Evolutionary conservation across 2,888 invertebrate genomes (phyloP).

Genomic region (Pherbina coryleti): DNA sequence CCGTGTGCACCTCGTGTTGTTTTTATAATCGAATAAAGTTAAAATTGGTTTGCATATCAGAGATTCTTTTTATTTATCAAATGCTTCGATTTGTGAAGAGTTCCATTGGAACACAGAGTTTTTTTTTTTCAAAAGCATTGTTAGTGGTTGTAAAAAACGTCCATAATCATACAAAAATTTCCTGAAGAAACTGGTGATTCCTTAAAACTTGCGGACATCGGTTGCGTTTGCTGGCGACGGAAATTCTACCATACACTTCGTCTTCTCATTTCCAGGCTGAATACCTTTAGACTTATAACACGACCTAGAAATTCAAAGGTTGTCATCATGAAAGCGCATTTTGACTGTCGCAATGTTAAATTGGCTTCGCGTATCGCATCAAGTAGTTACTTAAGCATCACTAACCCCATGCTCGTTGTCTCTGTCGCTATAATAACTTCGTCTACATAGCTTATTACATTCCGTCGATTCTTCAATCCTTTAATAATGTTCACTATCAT

Average conservation of each 20-base stretch:
- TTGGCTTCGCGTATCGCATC: not conserved
- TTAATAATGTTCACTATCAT: not conserved
- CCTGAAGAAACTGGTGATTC: constrained; percentile 41
- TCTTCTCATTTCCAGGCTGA: constrained; percentile 42
- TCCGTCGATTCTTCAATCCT: not conserved
- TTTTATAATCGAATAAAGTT: constrained; percentile 19
- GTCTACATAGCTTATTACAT: constrained; percentile 26
- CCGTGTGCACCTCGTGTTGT: constrained; percentile 29
- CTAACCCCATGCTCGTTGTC: constrained; percentile 4
- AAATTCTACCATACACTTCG: constrained; percentile 39
- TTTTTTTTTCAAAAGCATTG: constrained; percentile 42
- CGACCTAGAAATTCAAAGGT: constrained; percentile 41
- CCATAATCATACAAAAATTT: constrained; percentile 42
- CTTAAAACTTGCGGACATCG: constrained; percentile 44
- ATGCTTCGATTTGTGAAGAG: constrained; percentile 35
- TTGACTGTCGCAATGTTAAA: constrained; percentile 40
- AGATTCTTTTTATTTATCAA: constrained; percentile 20
- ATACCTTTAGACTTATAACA: constrained; percentile 34
- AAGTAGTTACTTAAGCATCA: constrained; percentile 33
- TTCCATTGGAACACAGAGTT: constrained; percentile 37
- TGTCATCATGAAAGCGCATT: constrained; percentile 31
- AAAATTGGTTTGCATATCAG: constrained; percentile 34
- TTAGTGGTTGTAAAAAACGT: constrained; percentile 38
- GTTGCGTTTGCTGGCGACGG: constrained; percentile 38
- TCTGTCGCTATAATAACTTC: constrained; percentile 40